Evolutionary conservation across 2,888 invertebrate genomes (phyloP), one percentile per base, ranked within the genome.

Genomic region (Bellardia bayeri): DNA sequence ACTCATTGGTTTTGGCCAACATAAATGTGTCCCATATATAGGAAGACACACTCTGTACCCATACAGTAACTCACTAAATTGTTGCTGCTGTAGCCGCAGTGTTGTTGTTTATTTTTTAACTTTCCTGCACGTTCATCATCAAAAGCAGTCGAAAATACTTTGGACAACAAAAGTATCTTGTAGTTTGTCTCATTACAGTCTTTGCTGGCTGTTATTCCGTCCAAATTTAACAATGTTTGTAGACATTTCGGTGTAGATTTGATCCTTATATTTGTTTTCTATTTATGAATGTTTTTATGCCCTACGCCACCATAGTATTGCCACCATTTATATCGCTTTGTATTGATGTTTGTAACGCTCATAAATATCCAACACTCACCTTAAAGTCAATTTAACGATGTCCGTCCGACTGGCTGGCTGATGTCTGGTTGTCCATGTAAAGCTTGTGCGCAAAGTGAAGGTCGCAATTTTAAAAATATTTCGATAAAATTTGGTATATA

Each of bases 1-100:
- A 92, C 91, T 92, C 92, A 92, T 91, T 92, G 92, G 90, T 90
- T 91, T 81, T 71, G 37, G 69, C 74, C 69, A 63, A 75, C 69
- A 76, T 42, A 76, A 61, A 66, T 42, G 23, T 58, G 30, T 49
- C 30, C 63, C 45, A n/a, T 16, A 49, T 30, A 42, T 45, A 74
- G n/a, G 23, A 68, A 72, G 16, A 42, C 23, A 14, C 5, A 49
- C 16, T n/a, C n/a, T 23, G 2, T 23, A 45, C 11, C 13, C 30
- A 45, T 56, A 68, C 45, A 61, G 23, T 56, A 45, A 68, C 45
- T 45, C 5, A 4, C 40, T n/a, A 40, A 40, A 64, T 13, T 37
- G 14, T 63, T 33, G 63, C 63, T 33, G 37, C n/a, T 33, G n/a
- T 40, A 37, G 37, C 37, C 6, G 37, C 37, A 37, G 37, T 37